These are phyloP conservation scores for Haplochromis burtoni DNA, from an alignment of 2,113 vertebrate genomes.

Conservation along the genomic window DNA sequence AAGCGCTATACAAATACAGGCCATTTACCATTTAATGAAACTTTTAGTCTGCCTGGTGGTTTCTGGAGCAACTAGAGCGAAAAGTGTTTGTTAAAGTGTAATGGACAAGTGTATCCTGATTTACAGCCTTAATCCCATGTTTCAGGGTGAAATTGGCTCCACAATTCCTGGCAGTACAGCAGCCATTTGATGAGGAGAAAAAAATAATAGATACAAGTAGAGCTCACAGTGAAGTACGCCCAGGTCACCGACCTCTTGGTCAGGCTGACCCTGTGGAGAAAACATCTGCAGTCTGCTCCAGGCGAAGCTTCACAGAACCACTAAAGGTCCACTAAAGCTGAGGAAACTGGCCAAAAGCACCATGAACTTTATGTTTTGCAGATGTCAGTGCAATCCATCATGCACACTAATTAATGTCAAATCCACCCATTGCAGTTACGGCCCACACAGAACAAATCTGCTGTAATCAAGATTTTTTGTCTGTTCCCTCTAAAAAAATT, in stretches of 20 bases:
- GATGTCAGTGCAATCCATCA: neutral
- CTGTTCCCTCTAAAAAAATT: fast-evolving
- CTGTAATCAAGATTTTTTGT: neutral
- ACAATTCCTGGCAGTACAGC: fast-evolving
- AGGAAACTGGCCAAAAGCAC: neutral
- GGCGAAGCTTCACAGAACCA: neutral
- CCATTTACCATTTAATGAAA: neutral
- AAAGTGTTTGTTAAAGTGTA: neutral
- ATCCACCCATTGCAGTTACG: neutral
- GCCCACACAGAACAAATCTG: neutral
- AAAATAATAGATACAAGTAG: neutral
- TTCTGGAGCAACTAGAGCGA: neutral
- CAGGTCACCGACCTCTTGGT: neutral
- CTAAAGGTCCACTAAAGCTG: neutral
- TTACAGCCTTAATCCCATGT: neutral
- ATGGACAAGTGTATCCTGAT: neutral
- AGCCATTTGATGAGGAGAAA: conserved; percentile 21
- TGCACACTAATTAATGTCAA: neutral
- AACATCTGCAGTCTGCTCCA: neutral
- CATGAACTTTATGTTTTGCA: neutral
- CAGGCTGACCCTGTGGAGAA: neutral
- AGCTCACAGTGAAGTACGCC: neutral
- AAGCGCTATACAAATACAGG: neutral
- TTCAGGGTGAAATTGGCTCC: neutral
- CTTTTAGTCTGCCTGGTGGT: neutral